These are phyloP conservation scores for Helicoverpa armigera DNA, from an alignment of 1,140 invertebrate genomes.

Conservation along the genomic window DNA sequence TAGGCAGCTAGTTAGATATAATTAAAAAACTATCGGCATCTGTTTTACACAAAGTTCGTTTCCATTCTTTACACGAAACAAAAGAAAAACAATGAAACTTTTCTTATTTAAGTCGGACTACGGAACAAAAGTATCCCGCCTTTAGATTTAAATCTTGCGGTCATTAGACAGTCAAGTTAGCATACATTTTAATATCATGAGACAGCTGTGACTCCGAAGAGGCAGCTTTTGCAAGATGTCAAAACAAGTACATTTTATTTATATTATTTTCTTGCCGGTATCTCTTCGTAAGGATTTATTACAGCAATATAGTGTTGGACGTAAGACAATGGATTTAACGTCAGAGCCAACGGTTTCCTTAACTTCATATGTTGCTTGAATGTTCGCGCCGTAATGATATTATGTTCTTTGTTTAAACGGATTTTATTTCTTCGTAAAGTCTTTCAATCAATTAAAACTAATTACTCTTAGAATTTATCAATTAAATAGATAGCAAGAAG, in stretches of 20 bases:
- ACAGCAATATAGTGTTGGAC: conserved; percentile 55
- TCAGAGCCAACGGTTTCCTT: conserved; percentile 44
- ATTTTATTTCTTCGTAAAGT: conserved; percentile 41
- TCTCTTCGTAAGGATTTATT: conserved; percentile 57
- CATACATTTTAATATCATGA: conserved; percentile 70
- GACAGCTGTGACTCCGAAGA: conserved; percentile 62
- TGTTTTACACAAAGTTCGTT: conserved; percentile 51
- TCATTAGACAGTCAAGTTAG: conserved; percentile 74
- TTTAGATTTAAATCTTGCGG: conserved; percentile 73
- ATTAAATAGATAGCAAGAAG: no score
- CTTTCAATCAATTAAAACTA: conserved; percentile 10
- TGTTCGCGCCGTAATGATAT: conserved; percentile 38
- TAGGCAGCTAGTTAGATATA: conserved; percentile 3
- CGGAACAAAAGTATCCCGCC: conserved; percentile 62
- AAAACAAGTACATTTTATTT: conserved; percentile 67
- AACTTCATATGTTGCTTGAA: conserved; percentile 42
- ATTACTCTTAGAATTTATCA: no score
- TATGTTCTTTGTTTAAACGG: conserved; percentile 32
- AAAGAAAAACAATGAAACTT: conserved; percentile 62
- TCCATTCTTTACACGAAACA: conserved; percentile 47
- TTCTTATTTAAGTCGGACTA: conserved; percentile 68
- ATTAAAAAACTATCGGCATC: conserved; percentile 44
- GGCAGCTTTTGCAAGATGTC: conserved; percentile 61
- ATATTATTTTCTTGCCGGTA: conserved; percentile 56
- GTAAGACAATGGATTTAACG: conserved; percentile 48